Evolutionary conservation across 2,797 vertebrate species (phyloP), one percentile per base, ranked within the genome.

Genomic region (Pseudocheirus occidentalis): DNA sequence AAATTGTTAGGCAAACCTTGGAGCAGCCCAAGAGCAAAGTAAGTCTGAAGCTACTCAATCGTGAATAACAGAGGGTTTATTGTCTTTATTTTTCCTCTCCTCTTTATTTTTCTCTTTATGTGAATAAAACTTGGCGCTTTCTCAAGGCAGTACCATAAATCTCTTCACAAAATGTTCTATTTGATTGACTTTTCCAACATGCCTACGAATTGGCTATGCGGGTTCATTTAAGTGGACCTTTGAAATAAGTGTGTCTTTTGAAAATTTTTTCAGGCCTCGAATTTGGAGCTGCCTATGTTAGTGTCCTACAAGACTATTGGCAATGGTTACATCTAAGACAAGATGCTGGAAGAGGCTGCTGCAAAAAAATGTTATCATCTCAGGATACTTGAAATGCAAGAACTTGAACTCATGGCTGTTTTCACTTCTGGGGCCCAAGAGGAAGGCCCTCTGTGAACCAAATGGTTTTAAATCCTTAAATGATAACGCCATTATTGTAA

Each of bases 231-330:
- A 97, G 93, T 97, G 95, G 96, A 94, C 55, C 46, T 97, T 95
- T 96, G 97, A 98, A 92, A 9, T 94, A 87, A 87, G 50, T 96
- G 40, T 91, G 0, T 98, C 97, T 98, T 98, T 97, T 97, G 93
- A 87, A 87, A 73, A 97, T 97, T 98, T 98, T 99, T 98, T 95
- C 98, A 99, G 99, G 98, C 96, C 94, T 97, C 95, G 62, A 95
- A 96, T 96, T 97, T 98, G 96, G 98, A 98, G 97, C 97, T 98
- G 97, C 99, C 99, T 94, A 97, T 98, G 96, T 98, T 99, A 98
- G 94, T 99, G 94, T 99, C 99, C 93, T 99, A 98, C 98, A 99
- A 98, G 98, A 98, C 97, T 95, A 98, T 98, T 98, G 98, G 98
- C 97, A 98, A 98, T 95, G 98, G 98, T 96, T 98, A 96, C 95